Percentiles rank a stretch among this genome's conserved stretches.
Conservation (phyloP, 2,888 invertebrate genomes). For the Diloba caeruleocephala region DNA sequence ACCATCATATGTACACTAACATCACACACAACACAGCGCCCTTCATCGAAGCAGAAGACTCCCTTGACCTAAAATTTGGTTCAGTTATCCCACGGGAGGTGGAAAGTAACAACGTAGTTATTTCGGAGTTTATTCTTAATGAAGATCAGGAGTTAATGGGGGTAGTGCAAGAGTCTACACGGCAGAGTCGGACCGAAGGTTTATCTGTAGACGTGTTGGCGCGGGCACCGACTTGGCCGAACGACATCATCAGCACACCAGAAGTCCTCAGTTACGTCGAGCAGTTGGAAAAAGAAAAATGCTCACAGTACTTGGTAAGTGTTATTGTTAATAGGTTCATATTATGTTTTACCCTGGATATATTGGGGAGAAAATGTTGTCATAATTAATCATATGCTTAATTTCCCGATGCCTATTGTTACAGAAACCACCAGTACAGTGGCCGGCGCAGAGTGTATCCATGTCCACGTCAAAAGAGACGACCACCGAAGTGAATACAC, state of each 20-base stretch:
- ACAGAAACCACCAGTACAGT: slow-evolving; percentile 64
- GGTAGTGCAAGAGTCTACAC: slow-evolving; percentile 47
- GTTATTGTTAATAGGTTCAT: neutral
- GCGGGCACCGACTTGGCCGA: slow-evolving; percentile 64
- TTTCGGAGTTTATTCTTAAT: slow-evolving; percentile 73
- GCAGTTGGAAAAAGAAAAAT: slow-evolving; percentile 81
- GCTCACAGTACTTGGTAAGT: slow-evolving; percentile 68
- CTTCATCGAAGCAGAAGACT: slow-evolving; percentile 81
- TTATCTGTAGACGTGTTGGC: slow-evolving; percentile 75
- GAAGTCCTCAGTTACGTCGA: slow-evolving; percentile 83
- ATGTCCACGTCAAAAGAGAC: slow-evolving; percentile 47
- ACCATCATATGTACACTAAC: slow-evolving; percentile 68
- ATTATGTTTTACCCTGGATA: too few species aligned
- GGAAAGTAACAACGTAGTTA: slow-evolving; percentile 73
- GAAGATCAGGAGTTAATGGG: slow-evolving; percentile 51
- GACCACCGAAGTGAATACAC: slow-evolving; percentile 60
- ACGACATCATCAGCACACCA: slow-evolving; percentile 80
- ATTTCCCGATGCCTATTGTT: slow-evolving; percentile 23
- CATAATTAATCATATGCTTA: neutral
- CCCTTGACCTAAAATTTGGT: slow-evolving; percentile 75
- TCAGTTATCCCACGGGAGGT: slow-evolving; percentile 79
- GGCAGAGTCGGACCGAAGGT: slow-evolving; percentile 54
- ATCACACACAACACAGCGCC: slow-evolving; percentile 73
- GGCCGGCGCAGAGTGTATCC: slow-evolving; percentile 55
- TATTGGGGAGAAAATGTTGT: neutral